Percentiles rank a stretch among this genome's conserved stretches.
These are phyloP conservation scores for Timema podura DNA, from an alignment of 2,888 invertebrate species.

Conservation along the genomic window DNA sequence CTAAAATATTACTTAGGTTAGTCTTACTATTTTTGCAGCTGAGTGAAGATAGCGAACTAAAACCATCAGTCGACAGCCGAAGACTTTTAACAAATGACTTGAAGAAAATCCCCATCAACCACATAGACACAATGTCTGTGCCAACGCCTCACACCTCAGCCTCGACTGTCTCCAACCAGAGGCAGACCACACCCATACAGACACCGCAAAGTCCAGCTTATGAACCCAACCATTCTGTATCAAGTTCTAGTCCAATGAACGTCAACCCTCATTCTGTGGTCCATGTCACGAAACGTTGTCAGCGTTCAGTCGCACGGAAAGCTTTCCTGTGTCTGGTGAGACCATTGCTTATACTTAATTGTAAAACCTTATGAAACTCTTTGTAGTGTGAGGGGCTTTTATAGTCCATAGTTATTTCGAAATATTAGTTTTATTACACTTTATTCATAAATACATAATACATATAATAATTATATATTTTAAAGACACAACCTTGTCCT, in stretches of 20 bases:
- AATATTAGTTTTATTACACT: too few relatives aligned
- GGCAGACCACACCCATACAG: conserved; percentile 27
- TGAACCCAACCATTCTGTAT: conserved; percentile 34
- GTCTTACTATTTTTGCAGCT: conserved; percentile 42
- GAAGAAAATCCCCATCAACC: not conserved
- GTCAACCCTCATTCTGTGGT: conserved; percentile 61
- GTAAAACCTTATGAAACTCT: too few relatives aligned
- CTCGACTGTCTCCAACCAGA: conserved; percentile 19
- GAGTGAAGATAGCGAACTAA: conserved; percentile 53
- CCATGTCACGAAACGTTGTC: conserved; percentile 53
- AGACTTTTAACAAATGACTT: conserved; percentile 32
- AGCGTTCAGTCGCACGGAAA: conserved; percentile 37
- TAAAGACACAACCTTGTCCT: too few relatives aligned
- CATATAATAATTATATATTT: too few relatives aligned
- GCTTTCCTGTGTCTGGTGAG: conserved; percentile 25
- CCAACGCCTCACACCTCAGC: conserved; percentile 11
- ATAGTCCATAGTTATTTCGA: too few relatives aligned
- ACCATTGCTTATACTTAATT: too few relatives aligned
- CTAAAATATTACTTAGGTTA: too few relatives aligned
- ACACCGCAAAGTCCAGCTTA: conserved; percentile 7
- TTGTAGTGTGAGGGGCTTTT: too few relatives aligned
- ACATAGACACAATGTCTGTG: conserved; percentile 8
- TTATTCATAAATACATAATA: too few relatives aligned
- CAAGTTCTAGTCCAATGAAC: conserved; percentile 38
- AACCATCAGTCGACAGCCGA: conserved; percentile 42